Conservation (phyloP, 2,113 vertebrate species). For the Semicossyphus pulcher region DNA sequence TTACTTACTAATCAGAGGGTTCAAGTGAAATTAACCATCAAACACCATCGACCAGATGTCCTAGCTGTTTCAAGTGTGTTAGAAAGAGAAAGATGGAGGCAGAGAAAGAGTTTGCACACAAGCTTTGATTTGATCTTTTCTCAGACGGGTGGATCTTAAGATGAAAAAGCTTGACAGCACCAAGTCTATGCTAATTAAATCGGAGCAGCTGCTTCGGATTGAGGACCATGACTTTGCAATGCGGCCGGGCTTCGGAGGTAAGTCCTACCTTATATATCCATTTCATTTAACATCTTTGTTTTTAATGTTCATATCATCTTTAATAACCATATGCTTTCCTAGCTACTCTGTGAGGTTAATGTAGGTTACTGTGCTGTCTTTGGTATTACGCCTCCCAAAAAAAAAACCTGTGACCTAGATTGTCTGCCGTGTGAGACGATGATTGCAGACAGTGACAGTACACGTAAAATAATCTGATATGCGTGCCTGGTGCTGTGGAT, state of each 20-base stretch:
- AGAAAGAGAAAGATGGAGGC: slow-evolving; percentile 26
- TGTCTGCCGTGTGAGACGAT: slow-evolving; percentile 63
- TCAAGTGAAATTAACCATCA: slow-evolving; percentile 50
- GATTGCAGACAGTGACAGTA: slow-evolving; percentile 52
- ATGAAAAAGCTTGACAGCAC: slow-evolving; percentile 89
- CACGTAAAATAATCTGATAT: slow-evolving; percentile 76
- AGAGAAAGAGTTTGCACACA: slow-evolving; percentile 4
- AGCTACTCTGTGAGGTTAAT: slow-evolving; percentile 46
- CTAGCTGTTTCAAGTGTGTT: slow-evolving; percentile 28
- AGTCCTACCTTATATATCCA: slow-evolving; percentile 30
- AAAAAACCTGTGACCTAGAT: slow-evolving; percentile 80
- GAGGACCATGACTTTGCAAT: slow-evolving; percentile 93
- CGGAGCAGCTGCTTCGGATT: slow-evolving; percentile 89
- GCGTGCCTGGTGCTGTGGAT: slow-evolving; percentile 34
- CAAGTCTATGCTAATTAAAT: slow-evolving; percentile 87
- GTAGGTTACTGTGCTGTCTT: slow-evolving; percentile 78
- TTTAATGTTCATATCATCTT: not conserved
- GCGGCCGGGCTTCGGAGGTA: slow-evolving; percentile 93
- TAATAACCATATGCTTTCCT: slow-evolving; percentile 10
- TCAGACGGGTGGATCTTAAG: slow-evolving; percentile 86
- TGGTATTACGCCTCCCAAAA: slow-evolving; percentile 44
- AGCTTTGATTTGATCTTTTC: slow-evolving; percentile 34
- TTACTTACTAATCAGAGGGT: slow-evolving; percentile 59
- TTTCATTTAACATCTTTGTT: not conserved
- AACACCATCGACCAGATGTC: slow-evolving; percentile 65